Percentiles rank a stretch among this genome's conserved stretches.
Conservation (phyloP, 1,140 invertebrate genomes). For the Brachionus angularis region DNA sequence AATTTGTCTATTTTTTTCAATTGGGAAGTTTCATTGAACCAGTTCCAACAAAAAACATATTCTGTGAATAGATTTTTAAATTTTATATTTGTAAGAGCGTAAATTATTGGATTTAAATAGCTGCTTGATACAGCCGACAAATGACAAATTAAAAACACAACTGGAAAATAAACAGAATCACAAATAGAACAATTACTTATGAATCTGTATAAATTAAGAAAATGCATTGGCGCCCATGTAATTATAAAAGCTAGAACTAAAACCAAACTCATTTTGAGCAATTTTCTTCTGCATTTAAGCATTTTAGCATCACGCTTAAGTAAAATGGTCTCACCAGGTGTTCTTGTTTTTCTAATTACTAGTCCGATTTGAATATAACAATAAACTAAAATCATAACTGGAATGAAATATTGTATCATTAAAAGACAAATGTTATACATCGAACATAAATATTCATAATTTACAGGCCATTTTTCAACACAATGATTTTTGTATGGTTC, state of each 20-base stretch:
- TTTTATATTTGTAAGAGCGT: neutral
- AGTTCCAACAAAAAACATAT: no score
- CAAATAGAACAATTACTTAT: neutral
- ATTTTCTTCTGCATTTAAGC: neutral
- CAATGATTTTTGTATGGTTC: neutral
- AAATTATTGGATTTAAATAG: slow-evolving; percentile 7
- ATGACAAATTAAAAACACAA: neutral
- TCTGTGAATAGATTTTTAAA: no score
- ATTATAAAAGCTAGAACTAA: neutral
- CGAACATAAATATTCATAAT: neutral
- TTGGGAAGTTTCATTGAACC: no score
- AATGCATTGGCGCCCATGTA: neutral
- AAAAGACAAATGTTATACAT: neutral
- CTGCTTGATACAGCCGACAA: neutral
- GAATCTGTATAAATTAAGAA: neutral
- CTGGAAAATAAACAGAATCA: neutral
- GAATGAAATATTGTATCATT: neutral
- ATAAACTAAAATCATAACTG: neutral
- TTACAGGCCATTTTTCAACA: neutral
- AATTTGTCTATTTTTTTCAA: no score
- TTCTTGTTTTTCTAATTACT: neutral
- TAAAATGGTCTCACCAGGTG: neutral
- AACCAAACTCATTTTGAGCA: neutral
- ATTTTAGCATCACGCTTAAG: neutral
- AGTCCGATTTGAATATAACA: neutral